Percentiles rank a stretch among this genome's conserved stretches.
Evolutionary conservation across 2,113 vertebrate genomes (phyloP).

Genomic region (Benitochromis conjunctus): DNA sequence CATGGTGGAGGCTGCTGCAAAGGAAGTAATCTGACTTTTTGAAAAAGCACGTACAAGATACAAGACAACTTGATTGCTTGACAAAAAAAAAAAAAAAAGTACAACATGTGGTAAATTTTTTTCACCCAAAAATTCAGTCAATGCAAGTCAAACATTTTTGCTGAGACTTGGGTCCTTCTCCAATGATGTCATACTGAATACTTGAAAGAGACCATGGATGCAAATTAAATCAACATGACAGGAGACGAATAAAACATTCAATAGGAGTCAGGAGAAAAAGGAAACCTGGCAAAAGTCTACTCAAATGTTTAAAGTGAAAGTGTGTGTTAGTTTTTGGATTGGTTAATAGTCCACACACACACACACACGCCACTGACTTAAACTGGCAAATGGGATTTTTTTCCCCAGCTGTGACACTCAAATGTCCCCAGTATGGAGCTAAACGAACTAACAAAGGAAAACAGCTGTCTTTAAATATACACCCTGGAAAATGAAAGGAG

Average conservation of each 20-base stretch:
- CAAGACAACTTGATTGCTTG: neutral
- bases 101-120: neutral
- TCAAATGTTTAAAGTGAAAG: neutral
- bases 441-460: neutral
- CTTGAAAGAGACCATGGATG: neutral
- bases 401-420: neutral
- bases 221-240: neutral
- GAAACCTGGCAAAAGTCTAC: neutral
- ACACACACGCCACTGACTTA: no score
- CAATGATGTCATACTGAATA: neutral
- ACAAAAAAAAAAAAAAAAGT: neutral
- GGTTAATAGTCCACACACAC: neutral
- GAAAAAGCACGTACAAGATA: neutral
- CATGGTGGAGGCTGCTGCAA: neutral
- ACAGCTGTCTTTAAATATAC: neutral
- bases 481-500: neutral
- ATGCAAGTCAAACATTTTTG: neutral
- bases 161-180: neutral
- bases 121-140: neutral
- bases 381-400: no score
- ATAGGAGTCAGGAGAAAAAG: neutral
- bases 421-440: neutral
- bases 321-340: neutral
- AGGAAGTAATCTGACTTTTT: constrained; percentile 19
- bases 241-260: neutral